Evolutionary conservation across 2,888 invertebrate species (phyloP), one percentile per base, ranked within the genome.

Genomic region (Temnothorax unifasciatus): DNA sequence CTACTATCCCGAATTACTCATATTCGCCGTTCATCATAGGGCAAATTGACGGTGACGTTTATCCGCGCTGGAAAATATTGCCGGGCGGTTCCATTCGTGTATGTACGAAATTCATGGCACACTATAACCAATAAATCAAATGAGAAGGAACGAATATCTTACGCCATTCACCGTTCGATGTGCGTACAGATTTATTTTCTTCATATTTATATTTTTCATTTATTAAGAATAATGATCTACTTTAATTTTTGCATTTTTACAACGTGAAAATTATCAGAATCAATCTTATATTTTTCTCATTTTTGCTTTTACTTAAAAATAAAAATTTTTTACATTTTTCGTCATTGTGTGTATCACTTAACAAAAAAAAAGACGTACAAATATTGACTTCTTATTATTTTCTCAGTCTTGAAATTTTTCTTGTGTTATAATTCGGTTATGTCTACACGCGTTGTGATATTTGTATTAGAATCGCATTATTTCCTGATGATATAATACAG

Each of bases 1-100:
- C 18, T 71, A 50, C 59, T 59, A 38, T 59, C 38, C 18, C 47
- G 47, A 50, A 81, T 79, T 81, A 71, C 59, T 71, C 71, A 34
- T 18, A 38, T 4, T 71, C 38, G 38, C 41, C 47, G 21, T 81
- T 81, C 47, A 50, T 79, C 59, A 71, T 18, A 71, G 18, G n/a
- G 21, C 38, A 79, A 81, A 71, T 81, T 81, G 71, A 71, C 47
- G 59, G 38, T 79, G 79, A 81, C 71, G 79, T 81, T 77, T 59
- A 71, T 61, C 38, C 18, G 15, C 25, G 34, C 0, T 47, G 25
- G 38, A 61, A 81, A 81, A 81, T 81, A 71, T 13, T 44, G 8
- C 8, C 18, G 34, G 11, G 21, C 57, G 15, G 15, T 57, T 68
- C 21, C 5, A 8, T 66, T 41, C 18, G 25, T 57, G 44, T 21